Base-by-base conservation (phyloP, 1,140 invertebrate genomes). In the Drosophila grimshawi region DNA sequence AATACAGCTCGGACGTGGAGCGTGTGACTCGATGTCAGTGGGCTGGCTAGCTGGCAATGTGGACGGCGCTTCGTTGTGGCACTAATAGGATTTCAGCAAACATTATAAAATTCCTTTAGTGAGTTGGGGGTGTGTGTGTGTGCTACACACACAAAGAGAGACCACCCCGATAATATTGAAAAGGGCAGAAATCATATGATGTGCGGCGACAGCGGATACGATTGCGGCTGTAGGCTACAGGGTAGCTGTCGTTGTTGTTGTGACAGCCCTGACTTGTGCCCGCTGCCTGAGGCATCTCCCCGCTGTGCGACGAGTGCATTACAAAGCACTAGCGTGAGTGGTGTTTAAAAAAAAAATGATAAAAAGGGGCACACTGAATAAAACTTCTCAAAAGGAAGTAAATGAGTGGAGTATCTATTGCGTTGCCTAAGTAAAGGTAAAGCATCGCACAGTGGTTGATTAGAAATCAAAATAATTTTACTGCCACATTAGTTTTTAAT, bases 61-160 rank as follows among this genome's bases (percentile, higher is more conserved):
- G 76, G 56, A 76, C 73, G 67, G 46, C 62, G 65, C 67, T 66
- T 67, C 73, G 78, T 86, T 79, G 76, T 76, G 52, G 70, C 80
- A 76, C 77, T 88, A 88, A 88, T 88, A 88, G 83, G 85, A 88
- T 88, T 88, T 82, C 67, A 60, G 46, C 61, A 73, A 86, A 88
- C 78, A 80, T 61, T 68, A 61, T 69, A 70, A 70, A 89, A 88
- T 88, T 88, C 83, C 83, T 41, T 74, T 57, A 89, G 69, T 78
- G 30, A 48, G 78, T 67, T 59, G 53, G 62, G 83, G 85, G 78
- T 85, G 82, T 63, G 57, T 65, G 57, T 65, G 46, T 48, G 19
- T 19, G 19, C 19, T 19, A 1, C 19, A 19, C 32, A 10, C 7
- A 35, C 53, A 35, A 60, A 49, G 41, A 27, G 49, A n/a, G 49